phyloP scores from a whole-genome alignment of 2,113 vertebrate genomes.

The Xenopus tropicalis region UCB_Xtro_10.0 CM004448.2:105719001-105719500 shows the following conservation, averaged over 20 bases:
- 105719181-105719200: conserved; percentile 5
- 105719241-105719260: conserved; percentile 1
- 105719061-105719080: no score
- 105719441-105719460: conserved; percentile 3
- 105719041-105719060: no score
- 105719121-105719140: no score
- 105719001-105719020: no score
- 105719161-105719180: conserved; percentile 3
- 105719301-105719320: conserved; percentile 16
- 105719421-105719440: neutral
- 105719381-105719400: conserved; percentile 11
- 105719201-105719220: conserved; percentile 7
- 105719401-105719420: conserved; percentile 9
- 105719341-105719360: conserved; percentile 34
- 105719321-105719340: conserved; percentile 29
- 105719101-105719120: no score
- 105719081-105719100: no score
- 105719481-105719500: no score
- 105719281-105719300: conserved; percentile 26
- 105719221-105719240: no score
- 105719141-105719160: conserved; percentile 3
- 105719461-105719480: no score
- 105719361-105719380: conserved; percentile 22
- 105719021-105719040: no score
- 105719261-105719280: conserved; percentile 6